Evolutionary conservation across 1,140 invertebrate genomes (phyloP), one percentile per base, ranked within the genome.

Genomic region (Monochamus saltuarius): DNA sequence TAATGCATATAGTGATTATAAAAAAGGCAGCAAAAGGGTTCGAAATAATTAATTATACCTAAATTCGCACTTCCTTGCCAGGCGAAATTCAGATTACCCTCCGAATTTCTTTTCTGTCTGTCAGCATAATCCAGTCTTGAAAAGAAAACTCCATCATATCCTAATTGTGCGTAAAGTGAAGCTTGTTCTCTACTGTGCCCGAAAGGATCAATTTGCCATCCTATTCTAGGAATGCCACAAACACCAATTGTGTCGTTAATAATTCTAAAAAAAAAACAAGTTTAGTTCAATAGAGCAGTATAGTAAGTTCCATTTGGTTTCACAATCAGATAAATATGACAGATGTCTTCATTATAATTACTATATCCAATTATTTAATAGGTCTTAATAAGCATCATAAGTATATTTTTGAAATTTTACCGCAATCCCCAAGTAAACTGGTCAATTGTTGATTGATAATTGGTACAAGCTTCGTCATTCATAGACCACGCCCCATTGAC

Each of bases 111-210:
- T 0, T 79, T 62, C 0, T 51, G 68, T 74, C 94, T 94, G 73
- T 98, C 95, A 65, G 90, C 84, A 77, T 90, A 92, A 77, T 98
- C 94, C 11, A 97, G 83, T 42, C 95, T 83, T 1, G 89, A 94
- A 61, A 97, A 86, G 64, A 96, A 91, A 35, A 96, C 77, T 0
- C 92, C 94, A 75, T 96, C 91, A 72, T 84, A 92, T 1, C 83
- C 84, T 73, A 85, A 79, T 62, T 85, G 83, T 13, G 87, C 84
- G 69, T 89, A 83, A 4, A 90, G 69, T 1, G 85, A 86, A 0
- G 87, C 86, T 70, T 81, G 79, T 68, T 90, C 88, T 40, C 83
- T 69, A 0, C 86, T 84, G 70, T 91, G 88, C 3, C 89, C 89
- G 68, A 89, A 90, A 9, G 88, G 86, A 75, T 86, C 84, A 40